phyloP scores from a whole-genome alignment of 2,113 vertebrate genomes.

The Myotis lucifugus region DNA sequence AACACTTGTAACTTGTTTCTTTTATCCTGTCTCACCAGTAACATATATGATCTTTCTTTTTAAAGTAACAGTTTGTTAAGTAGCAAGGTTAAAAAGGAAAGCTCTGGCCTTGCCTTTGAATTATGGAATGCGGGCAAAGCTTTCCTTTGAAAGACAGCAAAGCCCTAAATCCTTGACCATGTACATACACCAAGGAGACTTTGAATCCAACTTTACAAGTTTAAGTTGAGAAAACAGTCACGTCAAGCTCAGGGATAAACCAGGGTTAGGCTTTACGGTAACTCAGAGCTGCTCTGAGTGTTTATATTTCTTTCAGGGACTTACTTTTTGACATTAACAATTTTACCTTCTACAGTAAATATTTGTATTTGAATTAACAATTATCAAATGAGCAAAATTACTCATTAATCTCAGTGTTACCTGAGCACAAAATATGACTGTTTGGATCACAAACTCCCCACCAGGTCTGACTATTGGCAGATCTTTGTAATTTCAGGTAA shows the following conservation, averaged over 20 bases:
- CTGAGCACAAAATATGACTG: neutral
- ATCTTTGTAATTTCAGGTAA: neutral
- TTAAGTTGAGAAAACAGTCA: neutral
- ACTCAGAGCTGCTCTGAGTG: neutral
- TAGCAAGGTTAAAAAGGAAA: neutral
- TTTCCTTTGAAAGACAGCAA: constrained; percentile 19
- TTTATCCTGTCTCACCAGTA: neutral
- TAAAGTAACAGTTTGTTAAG: neutral
- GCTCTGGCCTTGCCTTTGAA: neutral
- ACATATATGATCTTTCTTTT: neutral
- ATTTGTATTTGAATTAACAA: constrained; percentile 15
- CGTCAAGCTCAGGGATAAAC: neutral
- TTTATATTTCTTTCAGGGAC: neutral
- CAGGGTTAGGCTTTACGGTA: neutral
- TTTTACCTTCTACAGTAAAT: neutral
- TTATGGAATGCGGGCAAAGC: neutral
- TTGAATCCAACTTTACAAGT: constrained; percentile 24
- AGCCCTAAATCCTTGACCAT: neutral
- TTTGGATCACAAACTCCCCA: neutral
- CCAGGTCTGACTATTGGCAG: neutral
- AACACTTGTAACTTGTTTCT: neutral
- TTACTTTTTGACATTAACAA: neutral
- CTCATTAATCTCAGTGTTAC: neutral
- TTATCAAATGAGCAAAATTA: neutral
- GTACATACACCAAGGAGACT: neutral